phyloP scores from a whole-genome alignment of 2,797 vertebrate species.

The Eutrigla gurnardus region DNA sequence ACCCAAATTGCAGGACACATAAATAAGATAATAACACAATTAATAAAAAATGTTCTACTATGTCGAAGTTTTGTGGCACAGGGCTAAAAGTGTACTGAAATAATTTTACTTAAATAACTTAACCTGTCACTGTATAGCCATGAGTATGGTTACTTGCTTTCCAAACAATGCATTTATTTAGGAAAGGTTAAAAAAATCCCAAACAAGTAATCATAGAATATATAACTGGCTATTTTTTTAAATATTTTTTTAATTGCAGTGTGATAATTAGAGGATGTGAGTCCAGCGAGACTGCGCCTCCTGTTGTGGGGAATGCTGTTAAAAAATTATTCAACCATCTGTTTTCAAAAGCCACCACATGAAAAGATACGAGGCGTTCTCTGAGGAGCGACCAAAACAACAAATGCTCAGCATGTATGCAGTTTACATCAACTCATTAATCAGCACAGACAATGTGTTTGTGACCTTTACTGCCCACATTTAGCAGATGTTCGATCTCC shows the following conservation, averaged over 20 bases:
- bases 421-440: background rate
- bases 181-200: background rate
- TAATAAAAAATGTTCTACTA: background rate
- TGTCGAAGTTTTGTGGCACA: background rate
- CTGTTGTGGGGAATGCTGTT: slow-evolving; percentile 1
- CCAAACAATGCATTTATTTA: background rate
- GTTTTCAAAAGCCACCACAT: background rate
- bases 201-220: background rate
- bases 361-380: background rate
- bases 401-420: background rate
- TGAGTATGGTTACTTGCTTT: too few species aligned
- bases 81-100: background rate
- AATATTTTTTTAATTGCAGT: slow-evolving; percentile 1
- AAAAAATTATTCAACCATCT: slow-evolving; percentile 14
- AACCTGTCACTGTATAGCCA: too few species aligned
- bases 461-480: background rate
- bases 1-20: background rate
- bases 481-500: background rate
- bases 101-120: too few species aligned
- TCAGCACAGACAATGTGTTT: background rate
- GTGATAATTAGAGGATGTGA: background rate
- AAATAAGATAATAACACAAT: too few species aligned
- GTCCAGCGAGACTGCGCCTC: background rate
- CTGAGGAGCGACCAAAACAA: background rate
- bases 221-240: too few species aligned